These are phyloP conservation scores for Hyposoter didymator DNA, from an alignment of 2,888 invertebrate genomes.

Conservation along the genomic window DNA sequence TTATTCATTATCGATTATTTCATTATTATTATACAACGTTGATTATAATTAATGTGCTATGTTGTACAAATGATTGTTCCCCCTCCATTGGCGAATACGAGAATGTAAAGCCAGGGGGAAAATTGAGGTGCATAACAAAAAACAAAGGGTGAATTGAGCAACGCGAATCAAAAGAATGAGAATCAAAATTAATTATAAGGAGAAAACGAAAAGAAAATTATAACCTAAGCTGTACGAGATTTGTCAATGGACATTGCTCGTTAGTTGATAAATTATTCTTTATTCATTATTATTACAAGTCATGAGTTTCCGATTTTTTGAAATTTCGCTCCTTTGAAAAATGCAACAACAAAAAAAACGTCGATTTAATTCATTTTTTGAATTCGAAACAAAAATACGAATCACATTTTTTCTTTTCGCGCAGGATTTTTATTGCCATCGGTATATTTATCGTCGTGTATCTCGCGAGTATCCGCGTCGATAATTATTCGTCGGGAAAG, in stretches of 20 bases:
- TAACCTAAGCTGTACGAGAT: slow-evolving; percentile 35
- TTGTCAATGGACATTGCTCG: slow-evolving; percentile 58
- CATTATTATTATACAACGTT: slow-evolving; percentile 49
- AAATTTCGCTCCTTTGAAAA: slow-evolving; percentile 42
- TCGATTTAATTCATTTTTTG: slow-evolving; percentile 41
- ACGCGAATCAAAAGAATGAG: slow-evolving; percentile 70
- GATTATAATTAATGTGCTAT: slow-evolving; percentile 62
- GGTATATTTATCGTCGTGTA: slow-evolving; percentile 51
- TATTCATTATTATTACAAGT: slow-evolving; percentile 34
- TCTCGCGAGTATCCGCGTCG: slow-evolving; percentile 10
- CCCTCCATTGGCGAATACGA: background rate
- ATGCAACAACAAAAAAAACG: slow-evolving; percentile 22
- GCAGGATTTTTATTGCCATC: slow-evolving; percentile 60
- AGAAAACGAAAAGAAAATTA: slow-evolving; percentile 18
- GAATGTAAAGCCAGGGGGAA: background rate
- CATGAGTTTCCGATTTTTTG: slow-evolving; percentile 1
- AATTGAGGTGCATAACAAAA: slow-evolving; percentile 29
- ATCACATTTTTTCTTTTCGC: slow-evolving; percentile 41
- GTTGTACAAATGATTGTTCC: slow-evolving; percentile 54
- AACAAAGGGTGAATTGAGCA: slow-evolving; percentile 54
- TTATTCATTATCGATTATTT: slow-evolving; percentile 48
- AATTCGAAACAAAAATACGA: slow-evolving; percentile 4
- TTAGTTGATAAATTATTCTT: slow-evolving; percentile 63
- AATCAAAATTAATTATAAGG: slow-evolving; percentile 73
- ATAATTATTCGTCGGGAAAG: slow-evolving; percentile 32